These are phyloP conservation scores for Puma concolor DNA, from an alignment of 2,113 vertebrate species.

Conservation along the genomic window DNA sequence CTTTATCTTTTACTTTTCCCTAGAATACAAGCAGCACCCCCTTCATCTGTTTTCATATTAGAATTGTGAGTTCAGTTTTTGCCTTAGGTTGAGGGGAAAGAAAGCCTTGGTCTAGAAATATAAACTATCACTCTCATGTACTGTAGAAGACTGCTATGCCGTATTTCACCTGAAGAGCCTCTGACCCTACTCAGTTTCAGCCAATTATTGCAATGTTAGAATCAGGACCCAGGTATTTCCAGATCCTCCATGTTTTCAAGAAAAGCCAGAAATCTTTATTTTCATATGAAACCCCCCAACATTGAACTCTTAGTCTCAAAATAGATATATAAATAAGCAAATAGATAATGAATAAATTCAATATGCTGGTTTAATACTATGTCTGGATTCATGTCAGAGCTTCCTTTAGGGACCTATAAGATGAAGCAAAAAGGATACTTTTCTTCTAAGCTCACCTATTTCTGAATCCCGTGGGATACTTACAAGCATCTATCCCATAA, in stretches of 20 bases:
- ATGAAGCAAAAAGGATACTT: neutral
- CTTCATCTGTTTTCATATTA: neutral
- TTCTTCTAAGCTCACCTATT: neutral
- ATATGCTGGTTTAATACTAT: neutral
- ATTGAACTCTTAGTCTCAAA: neutral
- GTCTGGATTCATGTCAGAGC: neutral
- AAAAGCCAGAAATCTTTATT: neutral
- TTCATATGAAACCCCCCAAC: neutral
- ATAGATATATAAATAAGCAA: neutral
- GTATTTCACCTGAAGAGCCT: neutral
- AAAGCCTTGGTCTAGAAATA: neutral
- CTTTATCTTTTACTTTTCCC: neutral
- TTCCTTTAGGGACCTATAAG: neutral
- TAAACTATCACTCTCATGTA: neutral
- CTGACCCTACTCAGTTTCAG: neutral
- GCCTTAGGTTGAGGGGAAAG: neutral
- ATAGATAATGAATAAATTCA: neutral
- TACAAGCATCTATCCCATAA: neutral
- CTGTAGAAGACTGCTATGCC: accelerated
- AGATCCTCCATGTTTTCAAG: neutral
- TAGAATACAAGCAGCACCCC: neutral
- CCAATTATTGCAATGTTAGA: neutral
- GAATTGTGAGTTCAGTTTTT: neutral
- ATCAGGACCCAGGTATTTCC: neutral
- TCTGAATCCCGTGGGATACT: neutral